Evolutionary conservation across 53 echinoderm and acorn worm genomes (phyloP), one percentile per base, ranked within the genome.

Genomic region (Patiria pectinifera): DNA sequence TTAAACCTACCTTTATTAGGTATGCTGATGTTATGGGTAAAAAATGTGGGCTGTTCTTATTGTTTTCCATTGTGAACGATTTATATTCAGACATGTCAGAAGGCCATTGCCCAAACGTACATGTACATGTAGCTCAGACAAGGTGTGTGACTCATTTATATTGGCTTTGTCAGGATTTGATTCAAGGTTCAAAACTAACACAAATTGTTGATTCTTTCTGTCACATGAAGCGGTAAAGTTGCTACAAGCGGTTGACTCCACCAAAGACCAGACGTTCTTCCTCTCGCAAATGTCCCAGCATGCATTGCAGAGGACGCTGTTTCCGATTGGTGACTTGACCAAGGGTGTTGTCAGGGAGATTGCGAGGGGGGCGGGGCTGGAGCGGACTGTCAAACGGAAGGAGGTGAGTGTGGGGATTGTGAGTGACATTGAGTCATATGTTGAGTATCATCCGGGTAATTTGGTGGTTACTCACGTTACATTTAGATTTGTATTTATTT

Each of bases 231-330:
- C 91, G 59, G 94, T 98, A 16, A 96, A 94, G 91, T 92, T 98
- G 43, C 91, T 98, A 48, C 91, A 95, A 71, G 91, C 96, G 48
- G 91, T 89, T 5, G 98, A 98, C 58, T 78, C 76, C 76, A 91
- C 91, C 94, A 98, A 98, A 85, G 98, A 98, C 71, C 98, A 98
- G 94, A 98, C 98, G 10, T 98, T 98, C 96, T 98, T 98, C 94
- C 93, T 98, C 53, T 98, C 98, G 11, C 98, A 97, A 72, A 96
- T 98, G 59, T 87, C 93, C 85, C 98, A 98, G 92, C 71, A 78
- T 47, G 96, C 98, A 62, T 62, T 98, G 93, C 94, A 88, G 70
- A 92, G 87, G 71, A 95, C 96, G 23, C 80, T 97, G 70, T 98
- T 98, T 47, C 98, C 98, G 9, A 83, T 98, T 22, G 98, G 98